These are phyloP conservation scores for Alsophila aescularia DNA, from an alignment of 2,888 invertebrate species.

Conservation along the genomic window DNA sequence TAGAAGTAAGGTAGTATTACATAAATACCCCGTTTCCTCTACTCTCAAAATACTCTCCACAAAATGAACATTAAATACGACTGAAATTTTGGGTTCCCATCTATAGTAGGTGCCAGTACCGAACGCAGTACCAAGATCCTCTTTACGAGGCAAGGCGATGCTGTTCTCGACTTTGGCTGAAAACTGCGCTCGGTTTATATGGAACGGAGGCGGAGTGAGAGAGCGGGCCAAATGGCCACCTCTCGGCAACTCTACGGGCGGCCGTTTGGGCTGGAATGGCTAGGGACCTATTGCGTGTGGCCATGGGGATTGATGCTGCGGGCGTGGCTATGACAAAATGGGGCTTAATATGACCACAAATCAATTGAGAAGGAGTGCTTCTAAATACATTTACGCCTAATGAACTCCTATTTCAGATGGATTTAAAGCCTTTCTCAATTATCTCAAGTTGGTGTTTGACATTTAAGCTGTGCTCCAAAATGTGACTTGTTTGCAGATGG, in stretches of 20 bases:
- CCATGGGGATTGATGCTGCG: constrained; percentile 11
- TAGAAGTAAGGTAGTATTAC: too few relatives aligned
- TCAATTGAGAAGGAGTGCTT: too few relatives aligned
- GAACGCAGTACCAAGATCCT: constrained; percentile 61
- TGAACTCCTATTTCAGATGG: too few relatives aligned
- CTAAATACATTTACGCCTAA: too few relatives aligned
- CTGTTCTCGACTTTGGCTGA: constrained; percentile 72
- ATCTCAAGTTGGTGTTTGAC: too few relatives aligned
- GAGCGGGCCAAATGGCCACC: constrained; percentile 76
- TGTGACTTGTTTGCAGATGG: too few relatives aligned
- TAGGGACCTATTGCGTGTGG: constrained; percentile 56
- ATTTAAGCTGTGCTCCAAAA: too few relatives aligned
- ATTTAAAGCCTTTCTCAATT: too few relatives aligned
- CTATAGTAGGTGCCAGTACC: constrained; percentile 20
- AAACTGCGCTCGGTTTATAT: constrained; percentile 76
- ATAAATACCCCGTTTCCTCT: too few relatives aligned
- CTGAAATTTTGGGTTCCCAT: not conserved
- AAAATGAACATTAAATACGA: too few relatives aligned
- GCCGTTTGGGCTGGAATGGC: constrained; percentile 72
- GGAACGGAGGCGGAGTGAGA: constrained; percentile 72
- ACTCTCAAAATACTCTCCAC: too few relatives aligned
- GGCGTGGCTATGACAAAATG: constrained; percentile 15
- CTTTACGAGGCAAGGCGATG: constrained; percentile 78
- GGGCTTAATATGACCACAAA: not conserved
- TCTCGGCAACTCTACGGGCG: constrained; percentile 71